phyloP scores from a whole-genome alignment of 2,888 invertebrate genomes.

The Malacosoma neustria region DNA sequence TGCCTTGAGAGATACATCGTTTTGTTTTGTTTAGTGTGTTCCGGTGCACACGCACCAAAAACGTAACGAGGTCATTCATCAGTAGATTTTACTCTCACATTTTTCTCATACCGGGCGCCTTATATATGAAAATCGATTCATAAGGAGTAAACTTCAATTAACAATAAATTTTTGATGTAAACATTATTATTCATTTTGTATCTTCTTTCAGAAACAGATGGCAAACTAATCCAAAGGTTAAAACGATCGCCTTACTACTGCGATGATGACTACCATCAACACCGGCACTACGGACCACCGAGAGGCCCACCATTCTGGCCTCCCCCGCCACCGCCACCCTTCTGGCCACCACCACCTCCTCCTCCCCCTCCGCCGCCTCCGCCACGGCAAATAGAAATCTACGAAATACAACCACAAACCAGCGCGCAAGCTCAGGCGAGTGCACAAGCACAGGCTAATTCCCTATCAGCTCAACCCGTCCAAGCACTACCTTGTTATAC shows the following conservation, averaged over 20 bases:
- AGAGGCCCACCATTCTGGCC: constrained; percentile 18
- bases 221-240: constrained; percentile 23
- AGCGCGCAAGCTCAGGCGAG: constrained; percentile 4
- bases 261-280: constrained; percentile 23
- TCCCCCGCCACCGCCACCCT: constrained; percentile 13
- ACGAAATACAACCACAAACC: constrained; percentile 10
- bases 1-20: no score
- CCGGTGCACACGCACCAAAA: no score
- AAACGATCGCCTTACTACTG: constrained; percentile 41
- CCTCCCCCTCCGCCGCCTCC: constrained; percentile 18
- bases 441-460: neutral
- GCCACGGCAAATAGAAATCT: constrained; percentile 8
- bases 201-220: neutral
- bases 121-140: no score
- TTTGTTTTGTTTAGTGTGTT: no score
- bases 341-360: constrained; percentile 15
- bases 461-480: neutral
- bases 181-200: no score
- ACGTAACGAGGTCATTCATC: no score
- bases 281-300: constrained; percentile 23
- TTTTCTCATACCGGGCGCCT: no score
- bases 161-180: no score
- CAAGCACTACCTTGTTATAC: constrained; percentile 9
- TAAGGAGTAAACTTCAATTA: no score
- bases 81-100: no score